Evolutionary conservation across 1,140 invertebrate genomes (phyloP), one percentile per base, ranked within the genome.

Genomic region (Pseudomyrmex pallidus): DNA sequence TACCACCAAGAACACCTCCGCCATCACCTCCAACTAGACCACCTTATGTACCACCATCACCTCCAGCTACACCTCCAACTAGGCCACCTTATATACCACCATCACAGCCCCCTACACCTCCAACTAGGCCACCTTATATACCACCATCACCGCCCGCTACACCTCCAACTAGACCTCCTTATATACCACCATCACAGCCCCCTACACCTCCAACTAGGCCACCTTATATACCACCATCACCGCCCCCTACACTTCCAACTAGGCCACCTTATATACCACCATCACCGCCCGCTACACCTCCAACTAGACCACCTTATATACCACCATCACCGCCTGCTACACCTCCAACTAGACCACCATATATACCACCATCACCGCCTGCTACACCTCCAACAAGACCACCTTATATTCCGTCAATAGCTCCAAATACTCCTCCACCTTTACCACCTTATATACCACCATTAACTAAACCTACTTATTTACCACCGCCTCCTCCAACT

Each of bases 371-470:
- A 50, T 57, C 74, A 4, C 70, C 76, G 0, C 64, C 25, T 10
- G 59, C 83, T 10, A 52, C 61, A 2, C 70, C 85, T 3, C 88
- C 80, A n/a, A 63, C 74, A 8, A 86, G 64, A 83, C 83, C 78
- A 63, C 85, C 86, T 13, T 35, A 68, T 7, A 44, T 56, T 62
- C 82, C 46, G 57, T 85, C 85, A 50, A n/a, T n/a, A n/a, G n/a
- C n/a, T n/a, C n/a, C n/a, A n/a, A n/a, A n/a, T n/a, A n/a, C 20
- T 22, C 20, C 20, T 22, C 48, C 74, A 4, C 70, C 67, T 0
- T 1, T 0, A 10, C 67, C 74, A 3, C 83, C 82, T 0, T 68
- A 74, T 3, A 10, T 50, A 10, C 67, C 74, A 3, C 83, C 82
- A 10, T 8, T 4, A 25, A 25, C 25, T 25, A 25, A 25, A 25